Base-by-base conservation (phyloP, 2,113 vertebrate genomes). In the Sander lucioperca region DNA sequence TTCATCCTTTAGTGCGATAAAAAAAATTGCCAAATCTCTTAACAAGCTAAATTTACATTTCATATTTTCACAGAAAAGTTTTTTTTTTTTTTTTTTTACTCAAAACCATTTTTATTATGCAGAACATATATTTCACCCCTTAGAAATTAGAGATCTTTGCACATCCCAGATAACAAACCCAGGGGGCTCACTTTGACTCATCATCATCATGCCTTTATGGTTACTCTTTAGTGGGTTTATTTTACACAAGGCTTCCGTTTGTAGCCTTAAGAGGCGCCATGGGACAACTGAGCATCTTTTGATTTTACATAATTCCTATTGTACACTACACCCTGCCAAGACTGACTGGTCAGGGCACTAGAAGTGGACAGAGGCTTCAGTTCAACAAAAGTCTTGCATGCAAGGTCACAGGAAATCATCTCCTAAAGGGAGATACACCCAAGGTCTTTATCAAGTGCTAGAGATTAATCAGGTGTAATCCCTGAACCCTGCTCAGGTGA, bases 101-200 rank as follows among this genome's bases (percentile, higher is more conserved):
- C 70, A 85, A 84, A 89, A 87, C 57, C 16, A 50, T 57, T 82
- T 54, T 83, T 57, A 74, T 77, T 77, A 78, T 78, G 77, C 74
- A 82, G 62, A 85, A 83, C 67, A 70, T 56, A 70, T 48, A 62
- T 82, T 68, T 82, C 50, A 76, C 66, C 82, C 82, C 81, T 86
- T 82, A 86, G 83, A 83, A 90, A 87, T 88, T 45, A 86, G 68
- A 91, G 81, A 89, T 92, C 80, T 91, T 93, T 90, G 92, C 92
- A 95, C 92, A 94, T 94, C 78, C 91, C 90, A 90, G 73, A 83
- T 90, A 82, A 79, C 47, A 83, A 90, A 92, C 88, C 85, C n/a
- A 51, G 76, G 63, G 90, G 88, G 69, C 77, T 88, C 66, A 88
- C 90, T 91, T 92, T 88, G 91, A 92, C 88, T 89, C 66, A 70